phyloP scores from a whole-genome alignment of 2,797 vertebrate species.

The Melanotaenia trifasciata region DNA sequence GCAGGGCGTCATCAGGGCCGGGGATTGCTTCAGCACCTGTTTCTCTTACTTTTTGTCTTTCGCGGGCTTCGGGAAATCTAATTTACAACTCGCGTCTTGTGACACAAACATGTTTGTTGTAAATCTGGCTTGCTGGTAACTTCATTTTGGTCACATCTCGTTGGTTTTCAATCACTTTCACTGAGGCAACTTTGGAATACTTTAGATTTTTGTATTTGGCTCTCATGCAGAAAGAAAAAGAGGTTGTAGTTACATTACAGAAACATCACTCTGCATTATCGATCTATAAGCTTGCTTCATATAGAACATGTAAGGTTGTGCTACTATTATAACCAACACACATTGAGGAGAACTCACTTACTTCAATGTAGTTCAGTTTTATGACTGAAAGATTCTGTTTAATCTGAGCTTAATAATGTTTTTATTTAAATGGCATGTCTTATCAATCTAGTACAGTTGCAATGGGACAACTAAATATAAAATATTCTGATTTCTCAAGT shows the following conservation, averaged over 20 bases:
- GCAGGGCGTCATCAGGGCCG: constrained; percentile 17
- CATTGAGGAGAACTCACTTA: constrained; percentile 20
- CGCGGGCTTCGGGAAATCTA: constrained; percentile 46
- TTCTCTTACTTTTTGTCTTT: constrained; percentile 30
- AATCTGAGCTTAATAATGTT: constrained; percentile 16
- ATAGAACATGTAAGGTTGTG: constrained; percentile 41
- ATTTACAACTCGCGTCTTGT: constrained; percentile 37
- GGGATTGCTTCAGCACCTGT: constrained; percentile 16
- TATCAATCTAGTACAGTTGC: constrained; percentile 2
- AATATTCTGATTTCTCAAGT: neutral
- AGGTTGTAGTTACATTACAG: constrained; percentile 47
- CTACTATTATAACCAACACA: constrained; percentile 47
- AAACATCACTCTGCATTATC: constrained; percentile 57
- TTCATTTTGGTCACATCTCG: constrained; percentile 42
- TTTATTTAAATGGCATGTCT: constrained; percentile 6
- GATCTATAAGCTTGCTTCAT: constrained; percentile 51
- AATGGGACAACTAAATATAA: neutral
- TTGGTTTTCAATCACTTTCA: constrained; percentile 47
- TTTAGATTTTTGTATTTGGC: constrained; percentile 25
- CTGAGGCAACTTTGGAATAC: constrained; percentile 23
- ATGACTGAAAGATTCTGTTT: constrained; percentile 17
- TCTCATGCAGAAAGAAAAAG: constrained; percentile 17
- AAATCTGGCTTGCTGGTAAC: constrained; percentile 33
- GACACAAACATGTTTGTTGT: constrained; percentile 38
- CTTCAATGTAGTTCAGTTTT: constrained; percentile 22